Evolutionary conservation across 2,888 invertebrate species (phyloP).

Genomic region (Dasypogon diadema): DNA sequence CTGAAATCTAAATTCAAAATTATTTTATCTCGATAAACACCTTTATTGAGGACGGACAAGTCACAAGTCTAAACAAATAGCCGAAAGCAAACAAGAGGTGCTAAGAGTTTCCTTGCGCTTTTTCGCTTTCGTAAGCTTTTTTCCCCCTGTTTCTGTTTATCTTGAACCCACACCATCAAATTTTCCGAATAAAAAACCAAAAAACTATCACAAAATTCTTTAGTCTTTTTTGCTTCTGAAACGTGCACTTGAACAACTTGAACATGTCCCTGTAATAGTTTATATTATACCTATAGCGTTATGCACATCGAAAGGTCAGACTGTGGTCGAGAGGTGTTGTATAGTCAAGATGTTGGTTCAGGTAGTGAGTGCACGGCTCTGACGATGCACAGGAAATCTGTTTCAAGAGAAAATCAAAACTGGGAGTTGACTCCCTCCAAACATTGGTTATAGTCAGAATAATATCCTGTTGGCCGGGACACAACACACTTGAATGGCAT

Average conservation of each 20-base stretch:
- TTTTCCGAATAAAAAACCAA: not conserved
- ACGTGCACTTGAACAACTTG: not conserved
- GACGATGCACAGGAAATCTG: conserved; percentile 11
- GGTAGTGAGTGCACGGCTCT: not conserved
- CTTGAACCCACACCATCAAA: not conserved
- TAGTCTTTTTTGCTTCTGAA: not conserved
- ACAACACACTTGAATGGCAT: conserved; percentile 13
- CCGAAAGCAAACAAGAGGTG: conserved; percentile 26
- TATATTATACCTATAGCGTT: not conserved
- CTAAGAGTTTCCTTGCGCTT: conserved; percentile 27
- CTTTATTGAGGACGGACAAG: not conserved
- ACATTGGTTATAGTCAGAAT: not conserved
- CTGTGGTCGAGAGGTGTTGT: conserved; percentile 24
- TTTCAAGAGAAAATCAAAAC: conserved; percentile 8
- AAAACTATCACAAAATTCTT: not conserved
- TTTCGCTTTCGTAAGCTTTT: conserved; percentile 34
- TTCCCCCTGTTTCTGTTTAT: conserved; percentile 37
- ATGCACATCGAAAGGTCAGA: conserved; percentile 6
- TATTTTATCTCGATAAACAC: conserved; percentile 21
- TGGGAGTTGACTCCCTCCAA: not conserved
- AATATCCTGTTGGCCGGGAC: not conserved
- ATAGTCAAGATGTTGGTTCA: not conserved
- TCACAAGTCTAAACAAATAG: conserved; percentile 32
- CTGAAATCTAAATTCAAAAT: not conserved
- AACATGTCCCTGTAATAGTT: not conserved